These are phyloP conservation scores for Sipha maydis DNA, from an alignment of 2,888 invertebrate genomes.

Conservation along the genomic window DNA sequence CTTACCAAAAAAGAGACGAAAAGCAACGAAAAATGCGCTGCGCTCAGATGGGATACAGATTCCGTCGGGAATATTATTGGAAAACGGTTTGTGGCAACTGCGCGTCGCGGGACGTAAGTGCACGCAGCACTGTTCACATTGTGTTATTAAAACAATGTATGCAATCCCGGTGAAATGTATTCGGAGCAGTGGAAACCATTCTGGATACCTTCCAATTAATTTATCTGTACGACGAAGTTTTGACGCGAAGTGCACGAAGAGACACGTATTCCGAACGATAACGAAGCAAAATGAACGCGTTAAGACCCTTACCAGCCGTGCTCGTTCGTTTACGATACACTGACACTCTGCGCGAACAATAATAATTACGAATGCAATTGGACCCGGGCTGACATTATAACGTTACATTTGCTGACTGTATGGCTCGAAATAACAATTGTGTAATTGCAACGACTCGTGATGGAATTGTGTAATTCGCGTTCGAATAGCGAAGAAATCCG, in stretches of 20 bases:
- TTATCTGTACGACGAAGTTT: conserved; percentile 30
- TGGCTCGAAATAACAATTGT: not conserved
- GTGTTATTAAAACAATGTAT: not conserved
- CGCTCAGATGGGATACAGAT: too few species aligned
- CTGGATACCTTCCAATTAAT: conserved; percentile 38
- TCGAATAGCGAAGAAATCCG: not conserved
- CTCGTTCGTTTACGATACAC: too few species aligned
- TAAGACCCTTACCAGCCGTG: not conserved
- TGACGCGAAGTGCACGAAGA: conserved; percentile 18
- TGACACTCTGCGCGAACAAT: too few species aligned
- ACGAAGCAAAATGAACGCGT: not conserved
- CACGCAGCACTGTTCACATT: not conserved
- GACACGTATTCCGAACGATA: conserved; percentile 33
- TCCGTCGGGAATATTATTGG: too few species aligned
- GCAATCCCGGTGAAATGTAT: not conserved
- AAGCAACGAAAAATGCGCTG: too few species aligned
- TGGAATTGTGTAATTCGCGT: not conserved
- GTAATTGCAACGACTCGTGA: not conserved
- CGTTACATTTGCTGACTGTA: not conserved
- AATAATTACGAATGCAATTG: too few species aligned
- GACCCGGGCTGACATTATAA: not conserved
- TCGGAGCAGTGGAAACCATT: conserved; percentile 9
- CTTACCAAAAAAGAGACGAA: too few species aligned
- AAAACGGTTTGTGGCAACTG: too few species aligned
- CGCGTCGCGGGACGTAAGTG: too few species aligned